phyloP scores from a whole-genome alignment of 2,797 vertebrate species.

The Champsocephalus gunnari region DNA sequence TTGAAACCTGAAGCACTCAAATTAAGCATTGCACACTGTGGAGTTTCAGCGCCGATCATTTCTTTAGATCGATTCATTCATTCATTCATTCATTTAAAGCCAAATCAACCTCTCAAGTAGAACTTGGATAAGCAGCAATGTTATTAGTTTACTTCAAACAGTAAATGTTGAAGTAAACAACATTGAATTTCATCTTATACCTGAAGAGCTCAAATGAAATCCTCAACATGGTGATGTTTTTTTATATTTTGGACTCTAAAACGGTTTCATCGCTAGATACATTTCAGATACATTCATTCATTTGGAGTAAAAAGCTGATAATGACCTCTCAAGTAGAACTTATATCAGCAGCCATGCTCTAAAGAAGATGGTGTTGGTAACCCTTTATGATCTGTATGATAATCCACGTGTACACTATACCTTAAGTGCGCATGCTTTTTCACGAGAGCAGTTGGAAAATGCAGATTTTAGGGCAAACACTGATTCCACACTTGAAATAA shows the following conservation, averaged over 20 bases:
- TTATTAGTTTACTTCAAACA: too few relatives aligned
- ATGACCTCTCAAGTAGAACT: conserved; percentile 10
- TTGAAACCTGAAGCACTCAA: neutral
- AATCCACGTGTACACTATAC: conserved; percentile 18
- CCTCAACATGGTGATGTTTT: conserved; percentile 2
- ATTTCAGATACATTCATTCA: conserved; percentile 29
- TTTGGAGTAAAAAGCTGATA: conserved; percentile 18
- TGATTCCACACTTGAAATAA: conserved; percentile 77
- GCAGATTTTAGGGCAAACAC: conserved; percentile 45
- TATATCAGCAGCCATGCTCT: conserved; percentile 37
- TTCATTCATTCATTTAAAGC: too few relatives aligned
- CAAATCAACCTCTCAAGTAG: too few relatives aligned
- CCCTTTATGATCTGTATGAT: conserved; percentile 13
- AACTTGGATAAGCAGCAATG: too few relatives aligned
- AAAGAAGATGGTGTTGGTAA: conserved; percentile 15
- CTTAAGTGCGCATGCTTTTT: conserved; percentile 47
- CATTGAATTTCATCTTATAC: too few relatives aligned
- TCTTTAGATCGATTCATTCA: too few relatives aligned
- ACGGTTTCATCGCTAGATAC: conserved; percentile 30
- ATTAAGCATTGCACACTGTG: conserved; percentile 8
- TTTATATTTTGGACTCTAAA: neutral
- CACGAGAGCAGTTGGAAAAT: conserved; percentile 47
- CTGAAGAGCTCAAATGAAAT: neutral
- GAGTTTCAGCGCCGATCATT: neutral
- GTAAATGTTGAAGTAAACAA: too few relatives aligned